phyloP scores from a whole-genome alignment of 2,797 vertebrate species.

The Phataginus tricuspis region DNA sequence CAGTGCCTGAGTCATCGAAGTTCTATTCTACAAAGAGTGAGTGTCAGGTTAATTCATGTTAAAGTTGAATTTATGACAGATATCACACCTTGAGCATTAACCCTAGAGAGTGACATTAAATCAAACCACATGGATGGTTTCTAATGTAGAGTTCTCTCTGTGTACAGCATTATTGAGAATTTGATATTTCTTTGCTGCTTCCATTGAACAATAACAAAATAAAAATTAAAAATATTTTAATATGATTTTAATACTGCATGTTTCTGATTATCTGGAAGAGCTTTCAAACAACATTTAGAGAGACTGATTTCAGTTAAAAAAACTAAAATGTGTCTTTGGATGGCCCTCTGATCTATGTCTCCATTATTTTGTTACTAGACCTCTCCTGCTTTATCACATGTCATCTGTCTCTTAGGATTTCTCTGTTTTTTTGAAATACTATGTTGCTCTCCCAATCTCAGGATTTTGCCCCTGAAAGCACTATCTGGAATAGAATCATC shows the following conservation, averaged over 20 bases:
- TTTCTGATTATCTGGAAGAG: background rate
- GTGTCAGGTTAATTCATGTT: conserved; percentile 12
- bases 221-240: background rate
- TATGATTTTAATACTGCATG: background rate
- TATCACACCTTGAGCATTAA: conserved; percentile 41
- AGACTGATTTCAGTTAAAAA: background rate
- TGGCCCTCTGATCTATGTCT: background rate
- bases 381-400: background rate
- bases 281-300: background rate
- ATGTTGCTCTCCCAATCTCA: background rate
- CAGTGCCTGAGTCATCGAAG: conserved; percentile 49
- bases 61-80: conserved; percentile 48
- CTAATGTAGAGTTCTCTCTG: background rate
- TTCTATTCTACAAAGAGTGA: conserved; percentile 34
- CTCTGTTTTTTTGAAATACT: background rate
- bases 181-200: background rate
- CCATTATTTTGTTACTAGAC: background rate
- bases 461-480: background rate
- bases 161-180: background rate
- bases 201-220: background rate
- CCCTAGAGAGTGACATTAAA: conserved; percentile 18
- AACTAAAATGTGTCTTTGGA: background rate
- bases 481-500: background rate
- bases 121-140: conserved; percentile 25
- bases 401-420: background rate